Percentiles rank a stretch among this genome's conserved stretches.
Evolutionary conservation across 2,797 vertebrate species (phyloP).

Genomic region (Pangasius sanitwongsei): DNA sequence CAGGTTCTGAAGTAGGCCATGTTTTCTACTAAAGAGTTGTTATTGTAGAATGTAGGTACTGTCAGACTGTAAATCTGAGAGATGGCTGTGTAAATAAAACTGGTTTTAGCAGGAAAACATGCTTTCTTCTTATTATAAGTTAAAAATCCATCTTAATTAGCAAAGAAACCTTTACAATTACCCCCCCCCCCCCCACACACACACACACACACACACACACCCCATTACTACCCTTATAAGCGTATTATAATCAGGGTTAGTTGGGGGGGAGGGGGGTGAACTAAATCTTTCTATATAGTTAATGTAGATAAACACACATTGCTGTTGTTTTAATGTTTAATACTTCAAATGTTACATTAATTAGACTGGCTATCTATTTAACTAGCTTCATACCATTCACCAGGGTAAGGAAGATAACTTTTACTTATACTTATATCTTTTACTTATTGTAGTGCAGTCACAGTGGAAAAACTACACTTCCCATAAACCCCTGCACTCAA

Average conservation of each 20-base stretch:
- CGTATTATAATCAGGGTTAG: background rate
- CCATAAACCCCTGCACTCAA: background rate
- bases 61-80: slow-evolving; percentile 59
- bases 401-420: too few species aligned
- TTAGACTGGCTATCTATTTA: background rate
- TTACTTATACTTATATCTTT: background rate
- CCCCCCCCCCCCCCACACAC: background rate
- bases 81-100: slow-evolving; percentile 74
- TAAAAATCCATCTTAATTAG: background rate
- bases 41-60: slow-evolving; percentile 55
- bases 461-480: background rate
- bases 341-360: too few species aligned
- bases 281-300: background rate
- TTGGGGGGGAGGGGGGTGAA: too few species aligned
- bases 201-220: background rate
- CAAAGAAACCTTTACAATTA: background rate
- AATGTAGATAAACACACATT: background rate
- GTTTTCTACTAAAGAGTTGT: slow-evolving; percentile 17
- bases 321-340: background rate
- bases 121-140: slow-evolving; percentile 2
- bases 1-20: background rate
- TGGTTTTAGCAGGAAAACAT: slow-evolving; percentile 63
- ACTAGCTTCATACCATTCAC: background rate
- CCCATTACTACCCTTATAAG: background rate
- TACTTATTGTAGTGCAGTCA: background rate